Evolutionary conservation across 1,140 invertebrate genomes (phyloP), one percentile per base, ranked within the genome.

Genomic region (Sarcophaga bullata): DNA sequence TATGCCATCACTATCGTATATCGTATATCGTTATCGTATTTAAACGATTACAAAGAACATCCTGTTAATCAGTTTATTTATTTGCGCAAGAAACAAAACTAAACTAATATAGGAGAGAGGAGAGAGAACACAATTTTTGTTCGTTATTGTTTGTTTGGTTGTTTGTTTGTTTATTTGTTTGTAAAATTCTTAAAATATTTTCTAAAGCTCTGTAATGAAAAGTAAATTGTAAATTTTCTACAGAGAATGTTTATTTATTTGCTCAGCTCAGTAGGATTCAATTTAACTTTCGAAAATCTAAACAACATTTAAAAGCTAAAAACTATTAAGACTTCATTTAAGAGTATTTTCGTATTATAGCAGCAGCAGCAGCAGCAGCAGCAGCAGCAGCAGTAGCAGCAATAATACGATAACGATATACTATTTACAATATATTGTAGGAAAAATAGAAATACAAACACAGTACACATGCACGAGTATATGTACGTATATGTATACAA

Each of bases 221-320:
- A 68, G 9, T 68, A 68, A 19, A 10, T 68, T 68, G 62, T 19
- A 58, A n/a, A 58, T 19, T 25, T 19, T 68, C 5, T 68, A 68
- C 15, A 68, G 62, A 68, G 62, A 9, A 68, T 68, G 62, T 68
- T 68, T 25, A 68, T 68, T 68, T 68, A 68, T 68, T 68, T 68
- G 62, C 19, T 68, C 19, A 68, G 19, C 62, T 37, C 25, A 37
- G 25, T 37, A 68, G 62, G 62, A 68, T 68, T 68, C 19, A 25
- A 68, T 68, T 68, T 68, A 68, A 68, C 62, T 68, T 68, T 17
- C 8, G 25, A 68, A 58, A 68, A 68, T 25, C 6, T 68, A 37
- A 37, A 25, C 62, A 68, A 68, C n/a, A 37, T 68, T 68, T 19
- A 25, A 58, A 68, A 68, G 62, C 62, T 68, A 68, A 68, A n/a